Percentiles rank a stretch among this genome's conserved stretches.
Evolutionary conservation across 1,140 invertebrate genomes (phyloP).

Genomic region (Drosophila mojavensis): DNA sequence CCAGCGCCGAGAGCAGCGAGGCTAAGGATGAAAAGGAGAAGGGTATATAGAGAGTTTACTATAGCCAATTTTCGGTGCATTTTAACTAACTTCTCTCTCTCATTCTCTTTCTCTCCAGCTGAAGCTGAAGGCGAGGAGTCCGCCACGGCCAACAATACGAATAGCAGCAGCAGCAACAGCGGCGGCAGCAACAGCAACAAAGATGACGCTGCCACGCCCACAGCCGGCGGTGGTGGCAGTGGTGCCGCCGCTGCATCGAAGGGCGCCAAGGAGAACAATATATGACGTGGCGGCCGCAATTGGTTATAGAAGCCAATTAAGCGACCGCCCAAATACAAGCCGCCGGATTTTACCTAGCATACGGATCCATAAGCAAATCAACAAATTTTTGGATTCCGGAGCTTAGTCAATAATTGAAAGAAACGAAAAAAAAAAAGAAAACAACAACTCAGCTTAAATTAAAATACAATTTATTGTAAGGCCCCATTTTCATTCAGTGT

Average conservation of each 20-base stretch:
- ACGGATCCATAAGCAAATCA: neutral
- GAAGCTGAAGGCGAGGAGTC: constrained; percentile 76
- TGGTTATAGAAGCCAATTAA: constrained; percentile 84
- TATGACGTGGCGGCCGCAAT: constrained; percentile 83
- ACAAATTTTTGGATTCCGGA: neutral
- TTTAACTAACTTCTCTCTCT: neutral
- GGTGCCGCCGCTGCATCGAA: constrained; percentile 41
- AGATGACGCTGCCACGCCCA: too few species aligned
- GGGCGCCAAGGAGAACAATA: constrained; percentile 82
- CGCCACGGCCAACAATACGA: constrained; percentile 52
- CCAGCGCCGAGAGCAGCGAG: constrained; percentile 85
- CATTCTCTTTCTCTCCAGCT: constrained; percentile 45
- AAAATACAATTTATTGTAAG: constrained; percentile 63
- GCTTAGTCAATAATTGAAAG: neutral
- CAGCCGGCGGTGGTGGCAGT: too few species aligned
- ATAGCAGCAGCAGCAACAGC: constrained; percentile 36
- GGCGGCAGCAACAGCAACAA: constrained; percentile 44
- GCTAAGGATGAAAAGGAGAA: constrained; percentile 86
- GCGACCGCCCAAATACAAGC: constrained; percentile 77
- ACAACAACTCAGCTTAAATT: constrained; percentile 42
- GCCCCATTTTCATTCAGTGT: constrained; percentile 18
- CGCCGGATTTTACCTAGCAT: constrained; percentile 72
- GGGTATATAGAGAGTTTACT: constrained; percentile 38
- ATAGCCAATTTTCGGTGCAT: neutral
- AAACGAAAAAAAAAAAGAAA: neutral